Percentiles rank a stretch among this genome's conserved stretches.
These are phyloP conservation scores for Trachemys scripta DNA, from an alignment of 2,113 vertebrate genomes.

Conservation along the genomic window DNA sequence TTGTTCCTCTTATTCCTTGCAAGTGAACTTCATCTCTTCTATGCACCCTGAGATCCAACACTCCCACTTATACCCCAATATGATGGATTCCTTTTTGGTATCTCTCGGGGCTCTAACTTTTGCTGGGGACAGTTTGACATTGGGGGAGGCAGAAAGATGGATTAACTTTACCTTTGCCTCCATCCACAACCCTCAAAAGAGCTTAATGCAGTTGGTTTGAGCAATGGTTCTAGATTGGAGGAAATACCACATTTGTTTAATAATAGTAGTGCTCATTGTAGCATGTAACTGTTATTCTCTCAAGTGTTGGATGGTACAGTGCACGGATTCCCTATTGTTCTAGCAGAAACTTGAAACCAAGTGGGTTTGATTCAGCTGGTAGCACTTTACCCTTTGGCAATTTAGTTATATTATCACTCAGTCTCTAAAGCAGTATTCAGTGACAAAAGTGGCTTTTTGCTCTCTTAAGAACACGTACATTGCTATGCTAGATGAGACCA, in stretches of 20 bases:
- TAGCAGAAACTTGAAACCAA: background rate
- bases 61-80: background rate
- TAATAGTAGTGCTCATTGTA: background rate
- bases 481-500: background rate
- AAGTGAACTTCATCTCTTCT: background rate
- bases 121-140: background rate
- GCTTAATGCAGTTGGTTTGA: background rate
- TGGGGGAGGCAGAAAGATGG: background rate
- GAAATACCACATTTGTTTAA: background rate
- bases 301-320: background rate
- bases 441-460: background rate
- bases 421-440: background rate
- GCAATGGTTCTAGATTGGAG: background rate
- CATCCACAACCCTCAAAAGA: background rate
- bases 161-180: background rate
- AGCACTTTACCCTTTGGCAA: background rate
- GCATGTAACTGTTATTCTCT: background rate
- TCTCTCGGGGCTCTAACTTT: background rate
- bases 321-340: background rate
- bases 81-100: background rate
- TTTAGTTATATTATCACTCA: background rate
- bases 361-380: fast-evolving
- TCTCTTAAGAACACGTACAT: background rate
- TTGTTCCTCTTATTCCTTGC: background rate
- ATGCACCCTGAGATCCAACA: background rate